Base-by-base conservation (phyloP, 2,888 invertebrate genomes). In the Steromphala cineraria region DNA sequence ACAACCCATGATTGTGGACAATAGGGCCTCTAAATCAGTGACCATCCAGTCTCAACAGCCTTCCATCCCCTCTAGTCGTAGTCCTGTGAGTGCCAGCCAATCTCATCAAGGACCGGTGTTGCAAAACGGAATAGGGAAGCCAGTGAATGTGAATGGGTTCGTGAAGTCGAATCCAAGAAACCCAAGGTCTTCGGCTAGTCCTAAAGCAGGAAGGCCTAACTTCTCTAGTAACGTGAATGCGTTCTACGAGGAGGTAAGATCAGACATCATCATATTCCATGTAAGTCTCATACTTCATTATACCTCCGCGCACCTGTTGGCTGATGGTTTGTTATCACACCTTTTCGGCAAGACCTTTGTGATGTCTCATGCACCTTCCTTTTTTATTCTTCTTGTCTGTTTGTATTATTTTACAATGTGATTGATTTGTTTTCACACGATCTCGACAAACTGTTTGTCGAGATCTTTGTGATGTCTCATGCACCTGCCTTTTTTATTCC, bases 1-100 rank as follows among this genome's bases (percentile, higher is more conserved):
- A 55, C 88, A 90, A 28, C 91, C 91, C 1, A 81, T 92, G 21
- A 81, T 90, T 13, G 87, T 92, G 8, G 91, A 92, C 80, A 87
- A 55, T n/a, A 17, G 53, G 21, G 36, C n/a, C 46, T 46, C 46
- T 13, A 75, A 52, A 52, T 46, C 75, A 0, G 52, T 24, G 15
- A 52, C 24, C 7, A 19, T 21, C 13, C 40, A 75, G 24, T 52
- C 75, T 4, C 75, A 46, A 21, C 52, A 46, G 21, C 75, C 62
- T 62, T 28, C 24, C 62, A 62, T 28, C 24, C 28, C 62, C 15
- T 28, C 28, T 28, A 62, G 28, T 62, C 62, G 62, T 2, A 62
- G 62, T 28, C 62, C 24, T 28, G 24, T 24, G 28, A 24, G 24
- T 17, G 15, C 28, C 62, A 21, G 62, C 24, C 62, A 62, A 28